Conservation (phyloP, 2,113 vertebrate species). For the Cyrtonyx montezumae region DNA sequence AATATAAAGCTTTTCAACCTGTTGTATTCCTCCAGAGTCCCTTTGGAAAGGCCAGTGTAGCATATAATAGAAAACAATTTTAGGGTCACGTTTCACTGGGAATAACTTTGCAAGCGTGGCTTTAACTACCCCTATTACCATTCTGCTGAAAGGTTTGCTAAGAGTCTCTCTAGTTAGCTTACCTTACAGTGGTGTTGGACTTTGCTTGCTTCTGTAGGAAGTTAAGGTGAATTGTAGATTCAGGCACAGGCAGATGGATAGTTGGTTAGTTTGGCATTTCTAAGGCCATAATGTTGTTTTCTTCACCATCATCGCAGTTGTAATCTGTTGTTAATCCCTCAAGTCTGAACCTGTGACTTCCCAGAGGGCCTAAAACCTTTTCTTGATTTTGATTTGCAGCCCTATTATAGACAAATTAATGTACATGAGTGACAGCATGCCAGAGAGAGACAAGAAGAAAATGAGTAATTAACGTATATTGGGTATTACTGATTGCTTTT, state of each 20-base stretch:
- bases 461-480: slow-evolving; percentile 69
- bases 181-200: background rate
- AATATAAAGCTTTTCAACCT: background rate
- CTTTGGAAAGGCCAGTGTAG: background rate
- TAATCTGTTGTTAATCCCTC: slow-evolving; percentile 5
- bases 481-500: slow-evolving; percentile 67
- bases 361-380: background rate
- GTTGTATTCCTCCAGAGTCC: background rate
- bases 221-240: background rate
- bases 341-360: slow-evolving; percentile 37
- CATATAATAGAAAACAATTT: background rate
- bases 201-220: background rate
- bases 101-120: background rate
- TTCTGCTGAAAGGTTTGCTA: background rate
- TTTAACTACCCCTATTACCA: background rate
- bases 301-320: background rate
- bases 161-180: background rate
- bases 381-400: slow-evolving; percentile 38
- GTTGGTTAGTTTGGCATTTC: background rate
- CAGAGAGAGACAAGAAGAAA: slow-evolving; percentile 59
- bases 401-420: slow-evolving; percentile 57
- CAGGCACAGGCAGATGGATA: accelerated
- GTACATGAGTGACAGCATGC: slow-evolving; percentile 47
- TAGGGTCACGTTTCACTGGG: background rate
- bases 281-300: background rate